Percentiles rank a stretch among this genome's conserved stretches.
Evolutionary conservation across 2,113 vertebrate species (phyloP).

Genomic region (Sinocyclocheilus anophthalmus): DNA sequence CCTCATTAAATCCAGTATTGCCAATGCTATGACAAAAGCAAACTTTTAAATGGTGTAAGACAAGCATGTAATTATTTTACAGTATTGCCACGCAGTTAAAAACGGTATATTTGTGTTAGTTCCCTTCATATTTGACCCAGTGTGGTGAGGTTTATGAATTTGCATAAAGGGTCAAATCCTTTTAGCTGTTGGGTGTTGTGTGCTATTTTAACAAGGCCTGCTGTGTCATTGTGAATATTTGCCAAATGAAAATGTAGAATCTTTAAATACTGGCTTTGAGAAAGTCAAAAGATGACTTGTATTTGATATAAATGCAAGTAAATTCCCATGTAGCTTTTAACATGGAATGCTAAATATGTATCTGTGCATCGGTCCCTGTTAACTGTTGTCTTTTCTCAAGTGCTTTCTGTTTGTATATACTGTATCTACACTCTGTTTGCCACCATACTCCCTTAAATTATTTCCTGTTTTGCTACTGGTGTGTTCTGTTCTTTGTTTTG

Average conservation of each 20-base stretch:
- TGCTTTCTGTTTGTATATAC: constrained; percentile 62
- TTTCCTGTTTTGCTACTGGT: constrained; percentile 49
- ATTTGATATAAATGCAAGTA: constrained; percentile 13
- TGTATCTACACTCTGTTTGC: constrained; percentile 50
- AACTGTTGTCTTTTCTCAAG: constrained; percentile 44
- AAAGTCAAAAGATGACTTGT: constrained; percentile 9
- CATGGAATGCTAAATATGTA: constrained; percentile 16
- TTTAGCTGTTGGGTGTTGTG: constrained; percentile 60
- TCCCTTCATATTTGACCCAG: neutral
- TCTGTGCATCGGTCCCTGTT: constrained; percentile 4
- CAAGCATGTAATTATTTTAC: neutral
- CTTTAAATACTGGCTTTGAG: neutral
- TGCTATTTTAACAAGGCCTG: constrained; percentile 58
- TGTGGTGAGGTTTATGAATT: neutral
- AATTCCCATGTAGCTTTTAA: constrained; percentile 33
- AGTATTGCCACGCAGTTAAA: neutral
- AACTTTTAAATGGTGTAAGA: neutral
- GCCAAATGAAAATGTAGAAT: constrained; percentile 14
- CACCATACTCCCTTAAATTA: constrained; percentile 58
- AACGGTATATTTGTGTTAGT: neutral
- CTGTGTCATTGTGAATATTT: constrained; percentile 20
- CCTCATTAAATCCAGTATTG: neutral
- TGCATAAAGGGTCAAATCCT: neutral
- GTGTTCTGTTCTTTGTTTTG: constrained; percentile 41
- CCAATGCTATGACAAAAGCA: neutral